These are phyloP conservation scores for Zonitis immaculata DNA, from an alignment of 2,888 invertebrate species.

Conservation along the genomic window DNA sequence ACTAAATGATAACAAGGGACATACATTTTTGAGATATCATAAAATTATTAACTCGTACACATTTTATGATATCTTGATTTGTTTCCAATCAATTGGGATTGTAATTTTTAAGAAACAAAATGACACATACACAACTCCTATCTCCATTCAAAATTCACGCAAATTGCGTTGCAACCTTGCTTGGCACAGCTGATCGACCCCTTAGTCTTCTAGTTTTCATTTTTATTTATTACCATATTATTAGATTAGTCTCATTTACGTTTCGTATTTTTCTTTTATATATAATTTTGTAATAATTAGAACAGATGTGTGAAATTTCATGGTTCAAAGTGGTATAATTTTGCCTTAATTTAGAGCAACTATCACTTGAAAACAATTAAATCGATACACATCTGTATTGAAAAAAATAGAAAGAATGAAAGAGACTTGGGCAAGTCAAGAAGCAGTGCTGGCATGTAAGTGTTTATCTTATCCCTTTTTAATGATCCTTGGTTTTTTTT, in stretches of 20 bases:
- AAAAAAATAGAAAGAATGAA: no score
- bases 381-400: slow-evolving; percentile 19
- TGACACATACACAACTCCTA: slow-evolving; percentile 40
- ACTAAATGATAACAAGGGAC: not conserved
- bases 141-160: slow-evolving; percentile 30
- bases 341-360: no score
- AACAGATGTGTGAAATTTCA: slow-evolving; percentile 10
- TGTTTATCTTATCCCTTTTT: slow-evolving; percentile 30
- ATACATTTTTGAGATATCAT: not conserved
- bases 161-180: slow-evolving; percentile 40
- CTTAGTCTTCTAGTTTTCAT: slow-evolving; percentile 22
- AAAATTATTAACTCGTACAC: not conserved
- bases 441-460: slow-evolving; percentile 44
- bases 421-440: slow-evolving; percentile 37
- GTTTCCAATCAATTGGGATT: slow-evolving; percentile 10
- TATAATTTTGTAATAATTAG: not conserved
- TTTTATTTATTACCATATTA: not conserved
- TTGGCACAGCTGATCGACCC: slow-evolving; percentile 44
- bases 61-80: slow-evolving; percentile 5
- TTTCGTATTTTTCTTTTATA: no score
- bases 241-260: no score
- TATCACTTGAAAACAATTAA: not conserved
- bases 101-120: slow-evolving; percentile 32
- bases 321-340: no score
- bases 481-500: slow-evolving; percentile 28